Base-by-base conservation (phyloP, 1,140 invertebrate species). In the Triops longicaudatus region DNA sequence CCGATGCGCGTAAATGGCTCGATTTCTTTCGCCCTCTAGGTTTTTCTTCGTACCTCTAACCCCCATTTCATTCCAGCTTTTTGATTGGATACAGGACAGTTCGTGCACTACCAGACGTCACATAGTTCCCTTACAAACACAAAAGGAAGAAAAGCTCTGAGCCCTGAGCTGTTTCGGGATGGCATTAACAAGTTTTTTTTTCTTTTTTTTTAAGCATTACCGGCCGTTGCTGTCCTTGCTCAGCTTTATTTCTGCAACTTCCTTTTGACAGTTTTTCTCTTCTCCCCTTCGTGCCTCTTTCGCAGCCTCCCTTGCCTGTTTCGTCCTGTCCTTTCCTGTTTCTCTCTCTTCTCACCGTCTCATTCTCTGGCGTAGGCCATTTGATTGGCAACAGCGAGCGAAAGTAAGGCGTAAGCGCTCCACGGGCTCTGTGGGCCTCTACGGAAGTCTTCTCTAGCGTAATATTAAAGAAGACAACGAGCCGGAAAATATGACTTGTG, bases 391-490 rank as follows among this genome's bases (percentile, higher is more conserved):
- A 63, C 17, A 22, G 22, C 17, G 14, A n/a, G 17, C 17, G 22
- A 6, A 22, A 22, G 50, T 17, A 63, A 63, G 22, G 50, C 50
- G 50, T 63, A 63, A 63, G 1, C 10, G 50, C n/a, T 63, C 14
- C 50, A 17, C 50, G 10, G 14, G 50, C 22, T 37, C 31, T 37
- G 2, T 37, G 31, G 31, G 31, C 31, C 31, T 37, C 31, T 14
- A 6, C n/a, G n/a, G 50, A 63, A 63, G 50, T 63, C 50, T 63
- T n/a, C 50, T 63, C 50, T 63, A 22, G 17, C n/a, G 50, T 63
- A 63, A 22, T 63, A 63, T 63, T 63, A 63, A 63, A 63, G 50
- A 22, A 63, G 50, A 63, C 50, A 63, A 63, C 50, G 50, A 63
- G 14, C 50, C 50, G 50, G 50, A 63, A 63, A 63, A 63, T 63